These are phyloP conservation scores for Eulemur coronatus DNA, from an alignment of 2,797 vertebrate genomes.

Conservation along the genomic window DNA sequence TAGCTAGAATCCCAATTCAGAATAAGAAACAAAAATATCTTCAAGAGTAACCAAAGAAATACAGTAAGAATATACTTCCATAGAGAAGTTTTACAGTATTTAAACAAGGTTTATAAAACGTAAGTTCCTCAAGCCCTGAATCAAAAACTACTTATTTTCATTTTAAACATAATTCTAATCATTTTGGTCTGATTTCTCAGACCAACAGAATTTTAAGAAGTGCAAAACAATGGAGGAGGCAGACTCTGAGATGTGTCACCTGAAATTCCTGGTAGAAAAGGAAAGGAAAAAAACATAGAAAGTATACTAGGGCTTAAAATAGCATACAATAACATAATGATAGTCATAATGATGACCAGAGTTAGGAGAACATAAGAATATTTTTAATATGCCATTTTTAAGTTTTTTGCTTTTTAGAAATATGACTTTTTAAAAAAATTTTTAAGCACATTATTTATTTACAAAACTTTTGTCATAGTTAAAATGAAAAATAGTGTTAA, in stretches of 20 bases:
- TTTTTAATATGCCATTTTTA: not conserved
- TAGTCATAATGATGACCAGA: not conserved
- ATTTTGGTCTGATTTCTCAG: conserved; percentile 14
- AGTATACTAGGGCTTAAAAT: not conserved
- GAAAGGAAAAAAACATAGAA: not conserved
- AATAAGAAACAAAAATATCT: conserved; percentile 41
- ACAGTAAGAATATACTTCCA: not conserved
- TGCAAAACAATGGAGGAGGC: not conserved
- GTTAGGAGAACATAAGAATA: not conserved
- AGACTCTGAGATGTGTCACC: not conserved
- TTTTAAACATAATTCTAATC: conserved; percentile 35
- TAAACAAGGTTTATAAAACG: not conserved
- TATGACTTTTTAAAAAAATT: not conserved
- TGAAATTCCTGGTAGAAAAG: not conserved
- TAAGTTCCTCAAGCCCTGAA: conserved; percentile 24
- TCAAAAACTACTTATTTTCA: conserved; percentile 54
- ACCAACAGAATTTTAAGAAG: conserved; percentile 35
- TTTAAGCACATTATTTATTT: not conserved
- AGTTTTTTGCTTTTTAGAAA: conserved; percentile 8
- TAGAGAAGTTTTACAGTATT: conserved; percentile 4
- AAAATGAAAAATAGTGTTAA: not conserved
- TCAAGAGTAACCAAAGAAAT: conserved; percentile 41
- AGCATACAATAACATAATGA: not conserved
- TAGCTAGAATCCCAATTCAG: not conserved
- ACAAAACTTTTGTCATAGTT: not conserved